Base-by-base conservation (phyloP, 2,888 invertebrate genomes). In the Aricia artaxerxes region DNA sequence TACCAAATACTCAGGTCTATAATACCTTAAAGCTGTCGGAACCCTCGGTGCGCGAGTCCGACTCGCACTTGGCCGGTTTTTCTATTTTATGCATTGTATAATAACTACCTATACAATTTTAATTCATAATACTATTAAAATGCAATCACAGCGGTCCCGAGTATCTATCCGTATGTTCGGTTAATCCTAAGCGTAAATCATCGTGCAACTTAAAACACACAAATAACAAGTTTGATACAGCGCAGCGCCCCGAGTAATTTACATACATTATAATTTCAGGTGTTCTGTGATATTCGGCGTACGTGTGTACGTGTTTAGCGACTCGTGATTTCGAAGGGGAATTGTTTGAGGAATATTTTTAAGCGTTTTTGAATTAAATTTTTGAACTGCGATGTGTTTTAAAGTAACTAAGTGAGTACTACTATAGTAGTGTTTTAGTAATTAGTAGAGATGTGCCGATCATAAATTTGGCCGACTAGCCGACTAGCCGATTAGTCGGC, bases 231-330 rank as follows among this genome's bases (percentile, higher is more conserved):
- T 94, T 93, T 92, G 92, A 93, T 93, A 92, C 91, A 92, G 91
- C 90, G 86, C 88, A 85, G 87, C 87, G 88, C 87, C 82, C 82
- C 85, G 84, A 85, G 86, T 90, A 91, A 94, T 94, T 94, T 94
- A 90, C 94, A 94, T 94, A 92, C 89, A 94, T 94, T 93, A 94
- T 92, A 92, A 93, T 93, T 90, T 90, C 93, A 94, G 93, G 92
- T 93, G 92, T 86, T 85, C 81, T 81, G 79, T 80, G 80, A 80
- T 81, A 79, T 81, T 81, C 78, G 78, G 78, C 79, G 79, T 81
- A 80, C 80, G 78, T 79, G 80, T 79, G 80, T 81, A 80, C 80
- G 78, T 79, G 80, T 79, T 79, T 69, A 53, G 79, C 79, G 79
- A 78, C 79, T 79, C 76, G 79, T 79, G 80, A 82, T 82, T 81